These are phyloP conservation scores for Gymnocephalus cernua DNA, from an alignment of 2,113 vertebrate genomes.

Conservation along the genomic window DNA sequence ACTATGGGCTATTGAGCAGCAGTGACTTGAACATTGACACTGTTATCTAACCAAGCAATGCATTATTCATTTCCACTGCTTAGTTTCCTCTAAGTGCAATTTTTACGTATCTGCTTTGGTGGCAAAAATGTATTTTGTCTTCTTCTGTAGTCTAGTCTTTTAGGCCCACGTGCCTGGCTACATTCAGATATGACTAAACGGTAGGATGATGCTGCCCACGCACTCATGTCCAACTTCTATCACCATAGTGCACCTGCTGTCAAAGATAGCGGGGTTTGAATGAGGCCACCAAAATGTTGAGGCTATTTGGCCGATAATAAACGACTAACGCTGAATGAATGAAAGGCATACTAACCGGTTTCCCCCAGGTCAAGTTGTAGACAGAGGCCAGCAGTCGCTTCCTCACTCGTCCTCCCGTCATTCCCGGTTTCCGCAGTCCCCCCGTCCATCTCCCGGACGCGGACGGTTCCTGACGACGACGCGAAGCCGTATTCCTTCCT, in stretches of 20 bases:
- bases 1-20: slow-evolving; percentile 22
- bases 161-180: no score
- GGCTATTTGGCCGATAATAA: not conserved
- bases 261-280: not conserved
- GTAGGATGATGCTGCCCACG: slow-evolving; percentile 8
- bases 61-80: slow-evolving; percentile 61
- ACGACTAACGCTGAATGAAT: not conserved
- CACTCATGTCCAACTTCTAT: slow-evolving; percentile 20
- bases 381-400: slow-evolving; percentile 34
- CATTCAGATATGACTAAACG: not conserved
- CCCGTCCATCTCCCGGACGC: slow-evolving; percentile 66
- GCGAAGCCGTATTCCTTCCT: slow-evolving; percentile 36
- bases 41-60: slow-evolving; percentile 54
- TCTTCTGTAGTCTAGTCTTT: not conserved
- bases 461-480: slow-evolving; percentile 33
- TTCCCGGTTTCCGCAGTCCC: slow-evolving; percentile 52
- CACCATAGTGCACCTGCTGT: not conserved
- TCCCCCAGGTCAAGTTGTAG: slow-evolving; percentile 71
- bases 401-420: slow-evolving; percentile 56
- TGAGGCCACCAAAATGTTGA: not conserved
- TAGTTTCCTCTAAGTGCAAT: not conserved
- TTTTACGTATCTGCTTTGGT: not conserved
- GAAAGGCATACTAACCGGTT: slow-evolving; percentile 63
- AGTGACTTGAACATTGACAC: slow-evolving; percentile 43
- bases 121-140: not conserved